phyloP scores from a whole-genome alignment of 1,140 invertebrate genomes.

The Mya arenaria region DNA sequence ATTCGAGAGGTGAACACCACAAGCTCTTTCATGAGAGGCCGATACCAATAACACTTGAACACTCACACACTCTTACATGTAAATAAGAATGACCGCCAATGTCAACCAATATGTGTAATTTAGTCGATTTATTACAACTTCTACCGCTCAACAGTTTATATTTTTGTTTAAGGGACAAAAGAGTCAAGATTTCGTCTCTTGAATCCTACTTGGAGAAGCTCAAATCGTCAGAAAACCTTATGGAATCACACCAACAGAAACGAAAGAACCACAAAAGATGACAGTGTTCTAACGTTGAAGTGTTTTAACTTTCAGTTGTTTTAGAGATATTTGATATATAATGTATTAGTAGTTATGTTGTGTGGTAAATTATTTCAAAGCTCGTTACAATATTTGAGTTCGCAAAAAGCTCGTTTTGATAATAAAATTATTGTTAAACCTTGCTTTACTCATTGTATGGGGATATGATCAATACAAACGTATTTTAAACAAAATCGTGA shows the following conservation, averaged over 20 bases:
- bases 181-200: slow-evolving; percentile 50
- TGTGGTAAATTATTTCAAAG: too few species aligned
- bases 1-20: not conserved
- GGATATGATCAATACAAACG: too few species aligned
- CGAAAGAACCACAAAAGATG: slow-evolving; percentile 57
- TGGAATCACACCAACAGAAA: slow-evolving; percentile 56
- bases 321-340: too few species aligned
- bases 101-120: not conserved
- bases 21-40: not conserved
- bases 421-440: not conserved
- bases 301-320: too few species aligned
- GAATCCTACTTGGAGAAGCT: slow-evolving; percentile 44
- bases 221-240: slow-evolving; percentile 38
- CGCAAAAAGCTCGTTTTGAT: too few species aligned
- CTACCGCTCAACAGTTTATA: not conserved
- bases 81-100: not conserved
- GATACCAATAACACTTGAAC: not conserved
- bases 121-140: not conserved
- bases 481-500: too few species aligned
- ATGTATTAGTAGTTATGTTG: too few species aligned
- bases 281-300: slow-evolving; percentile 54
- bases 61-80: not conserved
- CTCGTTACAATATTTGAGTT: too few species aligned
- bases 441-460: slow-evolving; percentile 85
- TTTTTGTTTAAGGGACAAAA: slow-evolving; percentile 44